Conservation (phyloP, 2,888 invertebrate genomes). For the Phengaris alcon region DNA sequence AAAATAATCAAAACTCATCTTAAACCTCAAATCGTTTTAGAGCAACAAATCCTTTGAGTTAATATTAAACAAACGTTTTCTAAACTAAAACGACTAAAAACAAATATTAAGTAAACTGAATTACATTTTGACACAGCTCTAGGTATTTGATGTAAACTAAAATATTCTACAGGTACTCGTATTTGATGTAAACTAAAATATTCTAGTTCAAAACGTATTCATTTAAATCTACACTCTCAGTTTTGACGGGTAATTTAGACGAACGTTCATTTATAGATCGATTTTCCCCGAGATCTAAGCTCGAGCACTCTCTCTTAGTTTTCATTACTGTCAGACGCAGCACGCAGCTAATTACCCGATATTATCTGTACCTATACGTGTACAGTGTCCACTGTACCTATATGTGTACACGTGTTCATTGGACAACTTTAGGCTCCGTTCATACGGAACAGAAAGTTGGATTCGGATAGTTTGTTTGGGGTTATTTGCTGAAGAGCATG, state of each 20-base stretch:
- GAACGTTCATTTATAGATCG: constrained; percentile 4
- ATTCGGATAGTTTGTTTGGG: background rate
- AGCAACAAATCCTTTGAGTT: background rate
- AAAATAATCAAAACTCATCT: background rate
- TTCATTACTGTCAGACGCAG: constrained; percentile 17
- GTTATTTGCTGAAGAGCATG: background rate
- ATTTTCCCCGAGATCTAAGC: background rate
- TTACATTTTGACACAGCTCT: background rate
- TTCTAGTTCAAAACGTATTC: background rate
- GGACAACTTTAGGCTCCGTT: background rate
- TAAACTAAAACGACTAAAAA: background rate
- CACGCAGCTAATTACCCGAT: constrained; percentile 9
- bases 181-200: too few relatives aligned
- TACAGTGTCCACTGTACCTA: background rate
- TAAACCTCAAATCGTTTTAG: background rate
- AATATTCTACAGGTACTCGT: background rate
- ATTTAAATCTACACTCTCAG: background rate
- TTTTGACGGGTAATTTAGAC: constrained; percentile 9
- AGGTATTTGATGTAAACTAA: background rate
- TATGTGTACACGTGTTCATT: constrained; percentile 5
- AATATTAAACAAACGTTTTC: background rate
- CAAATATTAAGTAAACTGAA: background rate
- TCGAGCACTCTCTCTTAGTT: constrained; percentile 5
- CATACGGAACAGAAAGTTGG: background rate
- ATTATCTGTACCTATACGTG: constrained; percentile 1